Evolutionary conservation across 1,140 invertebrate genomes (phyloP).

Genomic region (Chelonus insularis): DNA sequence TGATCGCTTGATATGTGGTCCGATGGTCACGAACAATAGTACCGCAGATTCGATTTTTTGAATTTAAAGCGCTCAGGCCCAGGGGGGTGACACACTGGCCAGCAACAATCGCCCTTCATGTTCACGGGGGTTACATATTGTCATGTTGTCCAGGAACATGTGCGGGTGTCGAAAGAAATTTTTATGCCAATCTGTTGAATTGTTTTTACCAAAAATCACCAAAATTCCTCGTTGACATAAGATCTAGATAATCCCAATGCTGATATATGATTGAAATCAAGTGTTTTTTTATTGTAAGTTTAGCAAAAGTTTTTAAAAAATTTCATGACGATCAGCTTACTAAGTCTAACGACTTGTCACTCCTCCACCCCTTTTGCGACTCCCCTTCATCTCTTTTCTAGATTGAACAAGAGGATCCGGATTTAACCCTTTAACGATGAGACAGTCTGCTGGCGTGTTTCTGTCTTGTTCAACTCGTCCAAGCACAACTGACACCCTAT

Average conservation of each 20-base stretch:
- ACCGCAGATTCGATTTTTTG: slow-evolving; percentile 53
- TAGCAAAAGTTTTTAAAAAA: not conserved
- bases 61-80: slow-evolving; percentile 50
- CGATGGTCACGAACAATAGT: slow-evolving; percentile 47
- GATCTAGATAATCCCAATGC: not conserved
- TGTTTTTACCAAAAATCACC: too few relatives aligned
- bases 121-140: not conserved
- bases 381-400: slow-evolving; percentile 2
- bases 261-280: too few relatives aligned
- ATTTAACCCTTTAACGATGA: slow-evolving; percentile 31
- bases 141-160: not conserved
- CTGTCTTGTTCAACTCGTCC: slow-evolving; percentile 24
- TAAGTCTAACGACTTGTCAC: not conserved
- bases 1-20: slow-evolving; percentile 35
- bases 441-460: slow-evolving; percentile 10
- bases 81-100: slow-evolving; percentile 2
- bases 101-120: not conserved
- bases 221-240: too few relatives aligned
- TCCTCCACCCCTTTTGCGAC: not conserved
- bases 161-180: not conserved
- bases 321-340: too few relatives aligned
- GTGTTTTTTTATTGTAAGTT: too few relatives aligned
- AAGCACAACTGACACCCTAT: slow-evolving; percentile 26
- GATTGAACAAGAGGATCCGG: slow-evolving; percentile 2
- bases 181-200: too few relatives aligned